Evolutionary conservation across 2,888 invertebrate genomes (phyloP), one percentile per base, ranked within the genome.

Genomic region (Heliconius sara): DNA sequence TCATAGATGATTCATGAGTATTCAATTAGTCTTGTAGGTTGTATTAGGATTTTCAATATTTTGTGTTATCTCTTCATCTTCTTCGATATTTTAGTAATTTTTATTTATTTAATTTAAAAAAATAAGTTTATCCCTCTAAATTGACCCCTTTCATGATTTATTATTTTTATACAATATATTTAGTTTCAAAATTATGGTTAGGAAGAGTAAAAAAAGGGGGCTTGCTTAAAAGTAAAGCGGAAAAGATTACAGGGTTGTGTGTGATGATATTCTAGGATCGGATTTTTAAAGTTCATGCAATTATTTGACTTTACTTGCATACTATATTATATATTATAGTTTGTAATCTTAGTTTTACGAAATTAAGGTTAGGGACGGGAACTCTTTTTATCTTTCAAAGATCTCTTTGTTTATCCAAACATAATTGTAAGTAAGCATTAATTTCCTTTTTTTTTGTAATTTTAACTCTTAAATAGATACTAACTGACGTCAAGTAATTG

Each of bases 161-260:
- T 57, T n/a, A 57, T 72, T 3, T n/a, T 57, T 16, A 30, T 60
- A 57, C 12, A 1, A 19, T 70, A 25, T n/a, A n/a, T 60, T 73
- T 34, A 13, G 12, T 60, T 73, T 25, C 13, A 60, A 34, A 73
- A 25, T 39, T 60, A 73, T 34, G 25, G 5, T 30, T 39, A 73
- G 60, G 73, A 60, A 25, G 16, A 60, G n/a, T n/a, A 25, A 75
- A 43, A 16, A 27, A 22, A 22, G 39, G 43, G 2, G 52, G 60
- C 68, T 47, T 70, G 39, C n/a, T 57, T 68, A n/a, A 47, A 74
- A 73, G 65, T 66, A 43, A 75, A 79, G 68, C 75, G 43, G 74
- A 71, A 68, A 77, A 75, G 74, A 52, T 63, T 80, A 80, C 80
- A 80, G 80, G 80, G 78, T 63, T 39, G 74, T 39, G 74, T 74